These are phyloP conservation scores for Salvelinus namaycush DNA, from an alignment of 2,113 vertebrate species.

Conservation along the genomic window DNA sequence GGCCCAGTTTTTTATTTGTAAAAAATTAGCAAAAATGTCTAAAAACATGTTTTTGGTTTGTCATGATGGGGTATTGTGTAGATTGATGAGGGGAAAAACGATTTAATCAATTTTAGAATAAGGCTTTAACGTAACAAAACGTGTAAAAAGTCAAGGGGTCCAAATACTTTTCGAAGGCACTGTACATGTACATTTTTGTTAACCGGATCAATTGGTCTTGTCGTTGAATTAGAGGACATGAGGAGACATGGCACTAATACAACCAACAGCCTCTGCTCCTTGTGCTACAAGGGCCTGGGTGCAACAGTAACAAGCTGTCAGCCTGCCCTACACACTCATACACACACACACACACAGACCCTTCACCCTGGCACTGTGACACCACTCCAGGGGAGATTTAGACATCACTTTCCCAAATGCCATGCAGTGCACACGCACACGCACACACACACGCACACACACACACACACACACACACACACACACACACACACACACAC, in stretches of 20 bases:
- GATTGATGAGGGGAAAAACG: no score
- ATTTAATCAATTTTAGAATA: no score
- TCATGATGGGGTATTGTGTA: no score
- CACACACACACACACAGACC: conserved; percentile 31
- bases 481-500: neutral
- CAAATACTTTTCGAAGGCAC: no score
- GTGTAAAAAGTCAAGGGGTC: no score
- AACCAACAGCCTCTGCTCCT: conserved; percentile 41
- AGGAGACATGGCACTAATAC: conserved; percentile 45
- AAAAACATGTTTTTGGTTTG: no score
- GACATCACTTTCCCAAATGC: conserved; percentile 67
- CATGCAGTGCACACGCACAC: conserved; percentile 21
- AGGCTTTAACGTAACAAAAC: no score
- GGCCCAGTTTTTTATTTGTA: no score
- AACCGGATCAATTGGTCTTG: neutral
- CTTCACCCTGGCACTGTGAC: no score
- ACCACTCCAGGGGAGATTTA: conserved; percentile 75
- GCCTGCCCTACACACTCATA: conserved; percentile 55
- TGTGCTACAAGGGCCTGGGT: conserved; percentile 28
- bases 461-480: conserved; percentile 7
- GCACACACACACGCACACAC: conserved; percentile 5
- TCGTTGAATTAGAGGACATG: conserved; percentile 30
- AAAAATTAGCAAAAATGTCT: no score
- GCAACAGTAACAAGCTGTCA: conserved; percentile 61
- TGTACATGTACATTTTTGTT: no score